Conservation (phyloP, 1,140 invertebrate genomes). For the Bombus difficillimus region DNA sequence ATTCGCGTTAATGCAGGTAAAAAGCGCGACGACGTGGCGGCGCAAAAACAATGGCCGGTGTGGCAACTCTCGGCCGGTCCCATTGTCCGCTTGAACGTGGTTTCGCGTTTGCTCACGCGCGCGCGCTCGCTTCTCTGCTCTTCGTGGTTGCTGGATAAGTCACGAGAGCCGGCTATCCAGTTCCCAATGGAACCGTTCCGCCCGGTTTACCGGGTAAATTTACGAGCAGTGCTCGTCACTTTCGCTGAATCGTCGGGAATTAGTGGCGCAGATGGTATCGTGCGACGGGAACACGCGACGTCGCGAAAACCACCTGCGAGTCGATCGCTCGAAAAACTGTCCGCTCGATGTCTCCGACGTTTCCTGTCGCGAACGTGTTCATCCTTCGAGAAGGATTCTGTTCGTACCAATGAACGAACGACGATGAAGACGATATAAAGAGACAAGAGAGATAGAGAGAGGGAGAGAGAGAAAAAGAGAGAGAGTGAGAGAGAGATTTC, state of each 20-base stretch:
- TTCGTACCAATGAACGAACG: neutral
- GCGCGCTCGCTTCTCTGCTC: too few species aligned
- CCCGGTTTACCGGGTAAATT: slow-evolving; percentile 34
- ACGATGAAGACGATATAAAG: neutral
- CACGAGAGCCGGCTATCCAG: slow-evolving; percentile 29
- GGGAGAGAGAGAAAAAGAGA: neutral
- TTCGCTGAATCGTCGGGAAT: slow-evolving; percentile 49
- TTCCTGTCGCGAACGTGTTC: slow-evolving; percentile 20
- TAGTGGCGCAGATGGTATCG: slow-evolving; percentile 41
- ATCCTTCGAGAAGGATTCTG: neutral
- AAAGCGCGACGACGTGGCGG: slow-evolving; percentile 32
- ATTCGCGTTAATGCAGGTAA: slow-evolving; percentile 54
- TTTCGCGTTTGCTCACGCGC: neutral
- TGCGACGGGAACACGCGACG: slow-evolving; percentile 1
- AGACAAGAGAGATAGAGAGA: neutral
- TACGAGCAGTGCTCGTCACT: slow-evolving; percentile 48
- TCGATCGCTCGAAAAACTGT: slow-evolving; percentile 9
- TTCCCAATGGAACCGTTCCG: slow-evolving; percentile 38
- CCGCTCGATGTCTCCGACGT: neutral
- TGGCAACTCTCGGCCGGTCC: slow-evolving; percentile 37
- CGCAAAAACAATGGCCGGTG: slow-evolving; percentile 49
- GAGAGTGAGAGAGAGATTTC: neutral
- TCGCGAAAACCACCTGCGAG: slow-evolving; percentile 32
- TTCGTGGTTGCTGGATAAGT: slow-evolving; percentile 42
- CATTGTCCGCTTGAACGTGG: slow-evolving; percentile 33